Conservation (phyloP, 1,140 invertebrate genomes). For the Ceratina australensis region DNA sequence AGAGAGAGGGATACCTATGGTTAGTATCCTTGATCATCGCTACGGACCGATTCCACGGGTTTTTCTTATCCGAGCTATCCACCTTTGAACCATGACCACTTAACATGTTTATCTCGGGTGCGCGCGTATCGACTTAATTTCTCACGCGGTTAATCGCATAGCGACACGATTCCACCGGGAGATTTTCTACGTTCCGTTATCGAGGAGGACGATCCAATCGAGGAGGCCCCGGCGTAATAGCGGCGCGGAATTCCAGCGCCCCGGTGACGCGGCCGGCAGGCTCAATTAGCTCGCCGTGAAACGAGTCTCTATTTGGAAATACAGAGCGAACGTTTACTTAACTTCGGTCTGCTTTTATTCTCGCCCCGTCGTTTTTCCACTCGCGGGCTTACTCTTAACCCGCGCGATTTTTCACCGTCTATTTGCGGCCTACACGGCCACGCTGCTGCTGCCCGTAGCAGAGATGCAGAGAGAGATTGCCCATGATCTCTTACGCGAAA, state of each 20-base stretch:
- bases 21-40: constrained; percentile 23
- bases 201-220: not conserved
- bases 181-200: constrained; percentile 26
- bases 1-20: not conserved
- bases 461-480: no score
- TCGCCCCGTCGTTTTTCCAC: not conserved
- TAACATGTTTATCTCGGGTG: not conserved
- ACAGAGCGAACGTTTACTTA: constrained; percentile 1
- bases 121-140: not conserved
- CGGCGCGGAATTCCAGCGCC: not conserved
- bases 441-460: no score
- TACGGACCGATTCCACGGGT: constrained; percentile 1
- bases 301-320: constrained; percentile 23
- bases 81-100: no score
- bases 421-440: constrained; percentile 22
- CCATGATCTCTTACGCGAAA: no score
- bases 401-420: constrained; percentile 46
- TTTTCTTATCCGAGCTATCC: no score
- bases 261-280: no score
- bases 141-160: not conserved
- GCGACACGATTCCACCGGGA: constrained; percentile 7
- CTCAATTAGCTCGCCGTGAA: constrained; percentile 15
- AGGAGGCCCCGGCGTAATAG: not conserved
- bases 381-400: not conserved
- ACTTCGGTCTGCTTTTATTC: not conserved